Evolutionary conservation across 2,888 invertebrate genomes (phyloP), one percentile per base, ranked within the genome.

Genomic region (Diplazon laetatorius): DNA sequence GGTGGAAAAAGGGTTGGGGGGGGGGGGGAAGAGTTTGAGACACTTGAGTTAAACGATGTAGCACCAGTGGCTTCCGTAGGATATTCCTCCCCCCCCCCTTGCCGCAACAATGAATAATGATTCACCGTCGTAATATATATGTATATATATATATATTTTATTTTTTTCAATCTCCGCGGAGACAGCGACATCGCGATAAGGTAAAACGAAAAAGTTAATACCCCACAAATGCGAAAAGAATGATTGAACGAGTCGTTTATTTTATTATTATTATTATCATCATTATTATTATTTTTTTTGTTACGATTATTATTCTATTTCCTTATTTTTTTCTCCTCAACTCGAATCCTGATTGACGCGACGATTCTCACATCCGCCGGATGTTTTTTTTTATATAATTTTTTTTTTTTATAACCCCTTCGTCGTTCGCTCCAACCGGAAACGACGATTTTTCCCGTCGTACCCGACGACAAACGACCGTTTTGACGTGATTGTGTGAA

Each of bases 121-220:
- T 44, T 35, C 46, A 1, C 0, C 4, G 12, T 22, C n/a, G n/a
- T n/a, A n/a, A n/a, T n/a, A 20, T 12, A 52, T 25, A 30, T 30
- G 6, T 30, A 5, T 30, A 2, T 30, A 6, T 30, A 5, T 30
- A 5, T 30, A 2, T 30, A 14, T 62, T 62, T 22, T 46, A 46
- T 46, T 63, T 44, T 63, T 63, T 44, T 63, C 10, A 6, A 5
- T 59, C 39, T 59, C 59, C 3, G 12, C 10, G 39, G n/a, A 35
- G 20, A 37, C 59, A 39, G 59, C 14, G 18, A 59, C 37, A 39
- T 59, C 59, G 59, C 6, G 59, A 59, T 59, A 59, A 39, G 59
- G 20, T 37, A 39, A 59, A 59, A 39, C 59, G 59, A 59, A 59
- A 59, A 57, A 59, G n/a, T 59, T 59, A 39, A 59, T 59, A 59